Conservation (phyloP, 2,797 vertebrate species). For the Tympanoctomys barrerae region DNA sequence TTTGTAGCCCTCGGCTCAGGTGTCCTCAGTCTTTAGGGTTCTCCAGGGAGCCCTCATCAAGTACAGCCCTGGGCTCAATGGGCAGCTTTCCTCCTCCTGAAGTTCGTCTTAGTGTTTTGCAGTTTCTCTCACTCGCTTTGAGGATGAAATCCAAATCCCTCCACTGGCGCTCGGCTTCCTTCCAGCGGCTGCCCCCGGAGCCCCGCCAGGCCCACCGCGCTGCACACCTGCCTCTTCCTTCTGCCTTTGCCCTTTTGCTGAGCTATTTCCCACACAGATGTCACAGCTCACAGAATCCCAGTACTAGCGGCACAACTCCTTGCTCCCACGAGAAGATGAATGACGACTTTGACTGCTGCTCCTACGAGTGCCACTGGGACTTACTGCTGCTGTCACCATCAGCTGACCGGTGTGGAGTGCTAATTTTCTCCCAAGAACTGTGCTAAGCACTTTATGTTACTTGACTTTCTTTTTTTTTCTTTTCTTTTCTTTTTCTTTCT, state of each 20-base stretch:
- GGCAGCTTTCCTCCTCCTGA: not conserved
- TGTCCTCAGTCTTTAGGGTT: not conserved
- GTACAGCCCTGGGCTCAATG: not conserved
- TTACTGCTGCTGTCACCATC: not conserved
- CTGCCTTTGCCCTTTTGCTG: not conserved
- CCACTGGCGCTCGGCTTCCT: not conserved
- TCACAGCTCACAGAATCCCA: not conserved
- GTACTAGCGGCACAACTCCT: constrained; percentile 28
- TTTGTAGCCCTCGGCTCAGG: not conserved
- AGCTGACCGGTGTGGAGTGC: not conserved
- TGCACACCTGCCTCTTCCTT: constrained; percentile 29
- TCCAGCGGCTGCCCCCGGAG: not conserved
- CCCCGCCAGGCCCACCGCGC: not conserved
- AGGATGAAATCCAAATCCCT: constrained; percentile 16
- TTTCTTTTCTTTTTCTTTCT: too few species aligned
- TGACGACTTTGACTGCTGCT: not conserved
- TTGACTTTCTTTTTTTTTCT: not conserved
- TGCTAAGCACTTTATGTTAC: not conserved
- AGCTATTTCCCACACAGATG: not conserved
- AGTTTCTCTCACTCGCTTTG: constrained; percentile 38
- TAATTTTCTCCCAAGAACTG: constrained; percentile 8
- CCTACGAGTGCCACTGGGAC: not conserved
- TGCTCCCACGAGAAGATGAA: constrained; percentile 34
- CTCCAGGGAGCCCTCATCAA: not conserved
- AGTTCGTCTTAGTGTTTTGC: constrained; percentile 33